Conservation (phyloP, 1,140 invertebrate species). For the Lethrus apterus region DNA sequence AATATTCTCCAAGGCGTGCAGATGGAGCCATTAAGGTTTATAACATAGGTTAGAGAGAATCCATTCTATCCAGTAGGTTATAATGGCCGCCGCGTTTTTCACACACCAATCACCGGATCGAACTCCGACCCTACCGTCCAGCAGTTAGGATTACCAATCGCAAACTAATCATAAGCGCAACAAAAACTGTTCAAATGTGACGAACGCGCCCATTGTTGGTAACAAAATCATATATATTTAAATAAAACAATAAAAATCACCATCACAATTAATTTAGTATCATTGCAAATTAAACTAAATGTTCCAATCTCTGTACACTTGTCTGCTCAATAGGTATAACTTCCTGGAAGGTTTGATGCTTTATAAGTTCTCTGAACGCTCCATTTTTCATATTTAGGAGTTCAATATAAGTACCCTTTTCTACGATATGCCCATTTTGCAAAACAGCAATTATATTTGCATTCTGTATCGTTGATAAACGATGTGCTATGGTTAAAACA, state of each 20-base stretch:
- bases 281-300: not conserved
- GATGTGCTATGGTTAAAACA: constrained; percentile 86
- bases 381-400: constrained; percentile 53
- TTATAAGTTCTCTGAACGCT: constrained; percentile 56
- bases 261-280: not conserved
- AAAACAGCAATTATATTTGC: constrained; percentile 88
- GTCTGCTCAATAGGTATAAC: not conserved
- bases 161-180: no score
- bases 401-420: constrained; percentile 72
- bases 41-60: no score
- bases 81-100: no score
- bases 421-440: constrained; percentile 70
- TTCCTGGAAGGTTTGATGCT: constrained; percentile 55
- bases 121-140: no score
- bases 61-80: no score
- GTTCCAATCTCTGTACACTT: not conserved
- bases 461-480: constrained; percentile 86
- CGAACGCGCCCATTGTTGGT: no score
- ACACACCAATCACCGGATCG: no score
- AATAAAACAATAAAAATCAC: not conserved
- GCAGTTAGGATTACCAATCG: no score
- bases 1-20: no score
- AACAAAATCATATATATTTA: not conserved
- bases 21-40: no score
- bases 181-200: not conserved